Conservation (phyloP, 1,140 invertebrate species). For the Tribolium castaneum region DNA sequence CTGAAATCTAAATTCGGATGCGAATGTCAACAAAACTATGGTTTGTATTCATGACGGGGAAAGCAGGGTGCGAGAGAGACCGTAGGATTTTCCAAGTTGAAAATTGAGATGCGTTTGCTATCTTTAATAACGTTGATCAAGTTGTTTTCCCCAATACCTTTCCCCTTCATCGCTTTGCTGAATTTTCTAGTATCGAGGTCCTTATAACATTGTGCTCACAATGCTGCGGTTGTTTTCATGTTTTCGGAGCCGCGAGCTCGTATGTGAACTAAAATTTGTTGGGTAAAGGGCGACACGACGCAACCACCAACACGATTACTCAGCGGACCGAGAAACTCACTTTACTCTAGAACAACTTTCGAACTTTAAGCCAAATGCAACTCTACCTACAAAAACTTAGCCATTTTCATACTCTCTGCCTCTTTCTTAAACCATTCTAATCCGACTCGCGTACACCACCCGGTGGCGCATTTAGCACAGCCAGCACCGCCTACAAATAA, state of each 20-base stretch:
- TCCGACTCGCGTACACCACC: neutral
- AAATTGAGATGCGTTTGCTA: slow-evolving; percentile 34
- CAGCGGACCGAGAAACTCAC: slow-evolving; percentile 40
- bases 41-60: slow-evolving; percentile 8
- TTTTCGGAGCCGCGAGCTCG: slow-evolving; percentile 31
- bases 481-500: no score
- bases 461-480: no score
- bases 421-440: slow-evolving; percentile 4
- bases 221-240: slow-evolving; percentile 37
- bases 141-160: slow-evolving; percentile 22
- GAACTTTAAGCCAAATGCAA: slow-evolving; percentile 37
- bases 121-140: slow-evolving; percentile 33
- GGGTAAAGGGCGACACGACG: slow-evolving; percentile 36
- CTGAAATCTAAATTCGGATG: slow-evolving; percentile 2
- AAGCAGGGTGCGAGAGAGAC: neutral
- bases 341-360: slow-evolving; percentile 35
- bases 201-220: slow-evolving; percentile 26
- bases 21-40: slow-evolving; percentile 14
- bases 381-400: slow-evolving; percentile 38
- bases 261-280: slow-evolving; percentile 40
- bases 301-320: slow-evolving; percentile 40
- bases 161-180: slow-evolving; percentile 24
- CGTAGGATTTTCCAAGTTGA: slow-evolving; percentile 12
- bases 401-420: slow-evolving; percentile 36
- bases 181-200: slow-evolving; percentile 21